Base-by-base conservation (phyloP, 2,797 vertebrate species). In the Astyanax mexicanus region DNA sequence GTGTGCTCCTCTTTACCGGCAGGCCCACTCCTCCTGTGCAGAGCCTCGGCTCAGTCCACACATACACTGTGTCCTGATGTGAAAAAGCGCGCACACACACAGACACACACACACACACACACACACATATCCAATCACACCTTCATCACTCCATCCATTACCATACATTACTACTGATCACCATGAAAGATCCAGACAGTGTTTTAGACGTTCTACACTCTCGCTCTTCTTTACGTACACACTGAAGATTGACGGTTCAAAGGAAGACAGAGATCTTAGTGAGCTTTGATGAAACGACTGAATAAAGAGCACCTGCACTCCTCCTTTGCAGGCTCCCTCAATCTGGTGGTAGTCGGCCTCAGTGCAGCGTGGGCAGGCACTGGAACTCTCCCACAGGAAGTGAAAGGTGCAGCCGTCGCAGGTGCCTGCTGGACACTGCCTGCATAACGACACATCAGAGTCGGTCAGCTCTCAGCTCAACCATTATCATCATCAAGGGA, bases 351-450 rank as follows among this genome's bases (percentile, higher is more conserved):
- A 98, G 87, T 99, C 96, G 32, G 90, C 90, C 51, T 94, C 91
- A 0, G 95, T 95, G 86, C 98, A 99, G 60, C 95, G 93, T 11
- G 97, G 97, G 81, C 98, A 99, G 17, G 96, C 96, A 65, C 95
- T 95, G 0, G 94, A 93, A 74, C 96, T 98, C 85, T 99, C 96
- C 98, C 97, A 99, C 6, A 99, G 77, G 71, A 99, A 98, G 84
- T 94, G 84, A 86, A 99, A 99, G 1, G 90, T 93, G 84, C 98
- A 99, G 51, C 98, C 97, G 27, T 99, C 95, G 0, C 98, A 99
- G 6, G 98, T 99, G 54, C 96, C 98, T 0, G 95, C 97, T 0
- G 96, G 96, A 70, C 98, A 99, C 72, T 83, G 89, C 78, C 97
- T 99, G 83, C 62, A 87, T 81, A 5, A 72, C 0, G 58, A 83